These are phyloP conservation scores for Plotosus lineatus DNA, from an alignment of 2,113 vertebrate genomes.

Conservation along the genomic window DNA sequence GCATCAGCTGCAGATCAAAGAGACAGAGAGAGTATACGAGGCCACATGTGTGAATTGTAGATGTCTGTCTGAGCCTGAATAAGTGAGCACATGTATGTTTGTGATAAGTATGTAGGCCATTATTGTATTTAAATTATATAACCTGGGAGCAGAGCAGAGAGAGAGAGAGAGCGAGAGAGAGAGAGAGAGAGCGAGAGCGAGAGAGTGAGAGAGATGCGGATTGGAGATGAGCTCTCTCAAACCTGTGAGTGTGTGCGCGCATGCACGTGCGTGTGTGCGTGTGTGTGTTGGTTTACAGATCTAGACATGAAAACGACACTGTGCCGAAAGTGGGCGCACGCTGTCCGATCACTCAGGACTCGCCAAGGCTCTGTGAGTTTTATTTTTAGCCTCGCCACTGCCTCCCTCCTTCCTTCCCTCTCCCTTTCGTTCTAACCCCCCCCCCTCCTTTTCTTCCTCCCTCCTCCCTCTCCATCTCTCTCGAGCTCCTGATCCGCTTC, in stretches of 20 bases:
- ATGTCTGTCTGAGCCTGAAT: conserved; percentile 8
- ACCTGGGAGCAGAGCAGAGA: conserved; percentile 49
- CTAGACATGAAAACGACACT: conserved; percentile 76
- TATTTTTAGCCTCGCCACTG: conserved; percentile 58
- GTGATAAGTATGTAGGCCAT: conserved; percentile 76
- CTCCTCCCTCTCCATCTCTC: conserved; percentile 7
- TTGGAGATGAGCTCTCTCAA: conserved; percentile 9
- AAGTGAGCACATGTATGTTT: conserved; percentile 34
- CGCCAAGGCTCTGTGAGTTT: conserved; percentile 76
- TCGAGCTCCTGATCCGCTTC: conserved; percentile 51
- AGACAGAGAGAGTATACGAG: neutral
- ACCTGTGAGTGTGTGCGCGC: neutral
- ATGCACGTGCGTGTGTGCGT: neutral
- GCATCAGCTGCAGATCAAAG: conserved; percentile 27
- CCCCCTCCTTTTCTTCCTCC: neutral
- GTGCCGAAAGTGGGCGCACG: conserved; percentile 75
- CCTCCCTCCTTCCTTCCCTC: conserved; percentile 4
- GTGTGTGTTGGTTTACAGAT: conserved; percentile 52
- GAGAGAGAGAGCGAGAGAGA: conserved; percentile 2
- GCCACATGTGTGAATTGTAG: neutral
- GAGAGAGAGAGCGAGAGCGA: neutral
- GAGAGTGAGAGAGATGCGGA: conserved; percentile 4
- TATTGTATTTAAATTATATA: conserved; percentile 82
- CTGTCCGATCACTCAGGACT: conserved; percentile 76
- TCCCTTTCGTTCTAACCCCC: neutral